Conservation (phyloP, 2,888 invertebrate species). For the Pollenia labialis region DNA sequence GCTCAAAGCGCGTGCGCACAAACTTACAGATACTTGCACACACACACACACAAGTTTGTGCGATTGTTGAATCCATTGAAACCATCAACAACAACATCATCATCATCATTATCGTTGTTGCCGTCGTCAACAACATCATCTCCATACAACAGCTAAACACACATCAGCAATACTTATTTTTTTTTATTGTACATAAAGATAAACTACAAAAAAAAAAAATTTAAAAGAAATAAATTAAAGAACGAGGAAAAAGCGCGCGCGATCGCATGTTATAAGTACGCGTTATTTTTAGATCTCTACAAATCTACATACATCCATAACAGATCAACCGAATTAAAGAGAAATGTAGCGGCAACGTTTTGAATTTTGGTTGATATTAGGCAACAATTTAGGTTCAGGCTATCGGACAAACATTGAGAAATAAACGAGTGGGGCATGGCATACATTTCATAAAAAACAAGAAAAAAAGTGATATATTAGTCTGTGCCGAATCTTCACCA, state of each 20-base stretch:
- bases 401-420: no score
- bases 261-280: constrained; percentile 1
- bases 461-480: no score
- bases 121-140: constrained; percentile 14
- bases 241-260: constrained; percentile 29
- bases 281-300: not conserved
- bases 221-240: constrained; percentile 38
- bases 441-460: no score
- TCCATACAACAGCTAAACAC: not conserved
- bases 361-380: no score
- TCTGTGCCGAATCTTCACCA: no score
- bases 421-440: no score
- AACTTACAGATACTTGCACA: constrained; percentile 32
- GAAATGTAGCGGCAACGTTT: no score
- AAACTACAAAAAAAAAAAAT: constrained; percentile 12
- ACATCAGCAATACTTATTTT: not conserved
- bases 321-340: not conserved
- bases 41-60: not conserved
- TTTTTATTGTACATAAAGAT: constrained; percentile 19
- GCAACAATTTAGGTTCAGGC: no score
- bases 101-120: constrained; percentile 9
- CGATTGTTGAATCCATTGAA: constrained; percentile 31
- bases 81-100: constrained; percentile 36
- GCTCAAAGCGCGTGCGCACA: constrained; percentile 70
- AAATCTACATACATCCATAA: not conserved